Conservation (phyloP, 2,113 vertebrate genomes). For the Helogale parvula region DNA sequence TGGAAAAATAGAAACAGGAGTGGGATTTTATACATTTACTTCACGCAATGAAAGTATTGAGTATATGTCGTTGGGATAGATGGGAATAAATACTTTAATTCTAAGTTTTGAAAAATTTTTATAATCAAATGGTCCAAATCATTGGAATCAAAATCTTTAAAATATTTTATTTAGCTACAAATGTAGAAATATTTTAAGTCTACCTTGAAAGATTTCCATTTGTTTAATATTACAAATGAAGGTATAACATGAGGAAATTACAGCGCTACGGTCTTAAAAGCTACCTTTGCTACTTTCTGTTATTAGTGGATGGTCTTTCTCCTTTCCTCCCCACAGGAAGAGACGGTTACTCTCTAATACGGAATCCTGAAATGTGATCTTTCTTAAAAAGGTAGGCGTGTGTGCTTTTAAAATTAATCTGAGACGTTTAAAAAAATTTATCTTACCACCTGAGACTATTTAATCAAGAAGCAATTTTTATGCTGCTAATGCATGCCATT, state of each 20-base stretch:
- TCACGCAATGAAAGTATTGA: background rate
- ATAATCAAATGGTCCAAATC: too few relatives aligned
- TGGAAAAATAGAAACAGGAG: background rate
- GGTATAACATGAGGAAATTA: background rate
- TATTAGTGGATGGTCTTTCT: background rate
- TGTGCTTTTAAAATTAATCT: conserved; percentile 7
- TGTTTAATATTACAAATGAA: background rate
- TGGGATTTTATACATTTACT: background rate
- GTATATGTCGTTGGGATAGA: background rate
- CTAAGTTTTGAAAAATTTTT: background rate
- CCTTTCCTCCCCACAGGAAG: conserved; percentile 24
- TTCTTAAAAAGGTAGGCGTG: conserved; percentile 70
- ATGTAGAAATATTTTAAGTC: background rate
- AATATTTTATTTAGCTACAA: background rate
- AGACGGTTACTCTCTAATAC: conserved; percentile 52
- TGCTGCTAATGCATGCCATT: background rate
- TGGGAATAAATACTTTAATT: background rate
- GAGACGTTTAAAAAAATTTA: background rate
- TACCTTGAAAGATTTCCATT: background rate
- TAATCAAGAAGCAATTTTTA: conserved; percentile 35
- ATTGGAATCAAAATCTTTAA: background rate
- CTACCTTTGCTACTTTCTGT: background rate
- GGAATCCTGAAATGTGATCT: conserved; percentile 58
- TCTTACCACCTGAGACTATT: background rate
- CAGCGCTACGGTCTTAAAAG: background rate